Evolutionary conservation across 2,888 invertebrate genomes (phyloP).

Genomic region (Drosophila affinis): DNA sequence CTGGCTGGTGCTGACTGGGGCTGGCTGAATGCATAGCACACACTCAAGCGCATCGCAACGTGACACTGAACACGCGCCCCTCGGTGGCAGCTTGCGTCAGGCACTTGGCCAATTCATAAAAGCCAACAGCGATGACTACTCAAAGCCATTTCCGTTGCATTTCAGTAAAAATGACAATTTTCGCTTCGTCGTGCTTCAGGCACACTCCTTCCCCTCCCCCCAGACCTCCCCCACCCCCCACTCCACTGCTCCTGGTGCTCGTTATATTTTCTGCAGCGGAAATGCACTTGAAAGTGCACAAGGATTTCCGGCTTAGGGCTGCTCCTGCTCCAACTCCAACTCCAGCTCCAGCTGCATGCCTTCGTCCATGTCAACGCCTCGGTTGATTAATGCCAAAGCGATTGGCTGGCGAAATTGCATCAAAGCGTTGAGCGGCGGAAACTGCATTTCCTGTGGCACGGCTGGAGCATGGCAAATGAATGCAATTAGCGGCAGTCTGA

Average conservation of each 20-base stretch:
- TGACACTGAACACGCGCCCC: slow-evolving; percentile 39
- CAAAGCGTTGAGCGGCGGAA: slow-evolving; percentile 48
- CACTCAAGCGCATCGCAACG: slow-evolving; percentile 38
- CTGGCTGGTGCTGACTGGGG: no score
- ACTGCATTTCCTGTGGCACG: slow-evolving; percentile 51
- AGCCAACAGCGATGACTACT: slow-evolving; percentile 29
- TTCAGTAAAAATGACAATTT: slow-evolving; percentile 25
- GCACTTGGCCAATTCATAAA: slow-evolving; percentile 51
- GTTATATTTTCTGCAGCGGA: slow-evolving; percentile 51
- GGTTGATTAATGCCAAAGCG: slow-evolving; percentile 37
- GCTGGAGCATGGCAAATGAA: slow-evolving; percentile 44
- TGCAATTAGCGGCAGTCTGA: slow-evolving; percentile 53
- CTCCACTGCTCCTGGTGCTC: slow-evolving; percentile 19
- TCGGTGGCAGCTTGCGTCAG: neutral
- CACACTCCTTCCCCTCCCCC: slow-evolving; percentile 33
- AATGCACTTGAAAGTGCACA: slow-evolving; percentile 69
- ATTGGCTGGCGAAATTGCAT: slow-evolving; percentile 35
- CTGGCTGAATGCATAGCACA: slow-evolving; percentile 45
- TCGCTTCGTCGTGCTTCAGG: slow-evolving; percentile 44
- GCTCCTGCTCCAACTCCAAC: slow-evolving; percentile 20
- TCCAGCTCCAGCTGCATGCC: neutral
- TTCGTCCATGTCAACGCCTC: neutral
- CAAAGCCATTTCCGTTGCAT: slow-evolving; percentile 43
- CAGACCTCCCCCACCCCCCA: no score
- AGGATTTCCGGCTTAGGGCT: slow-evolving; percentile 62